These are phyloP conservation scores for Rhadinocentrus ornatus DNA, from an alignment of 2,797 vertebrate genomes.

Conservation along the genomic window DNA sequence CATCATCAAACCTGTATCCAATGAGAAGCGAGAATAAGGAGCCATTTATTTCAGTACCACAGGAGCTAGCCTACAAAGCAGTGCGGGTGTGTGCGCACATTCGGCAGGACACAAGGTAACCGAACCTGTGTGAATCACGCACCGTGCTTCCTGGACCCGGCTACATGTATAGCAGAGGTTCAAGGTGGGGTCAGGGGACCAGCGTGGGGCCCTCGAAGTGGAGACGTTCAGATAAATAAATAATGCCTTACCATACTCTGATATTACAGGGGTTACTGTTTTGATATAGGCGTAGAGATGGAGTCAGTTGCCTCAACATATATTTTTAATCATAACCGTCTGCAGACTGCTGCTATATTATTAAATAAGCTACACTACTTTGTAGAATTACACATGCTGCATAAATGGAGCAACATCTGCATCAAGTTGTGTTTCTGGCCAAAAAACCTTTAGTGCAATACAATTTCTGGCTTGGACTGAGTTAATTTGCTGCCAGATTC, in stretches of 20 bases:
- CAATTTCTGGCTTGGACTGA: too few species aligned
- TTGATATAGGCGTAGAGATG: not conserved
- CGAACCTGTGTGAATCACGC: conserved; percentile 15
- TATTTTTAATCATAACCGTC: not conserved
- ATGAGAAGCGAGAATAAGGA: conserved; percentile 38
- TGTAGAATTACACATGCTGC: too few species aligned
- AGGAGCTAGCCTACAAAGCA: conserved; percentile 46
- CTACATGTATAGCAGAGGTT: conserved; percentile 6
- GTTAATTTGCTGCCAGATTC: too few species aligned
- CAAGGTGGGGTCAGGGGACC: conserved; percentile 34
- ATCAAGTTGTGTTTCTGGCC: too few species aligned
- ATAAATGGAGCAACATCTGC: too few species aligned
- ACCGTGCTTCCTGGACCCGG: not conserved
- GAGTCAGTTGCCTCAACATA: not conserved
- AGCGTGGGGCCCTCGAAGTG: not conserved
- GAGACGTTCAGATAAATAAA: not conserved
- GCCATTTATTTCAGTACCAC: conserved; percentile 31
- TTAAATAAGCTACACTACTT: too few species aligned
- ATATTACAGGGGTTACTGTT: not conserved
- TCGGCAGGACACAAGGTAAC: conserved; percentile 27
- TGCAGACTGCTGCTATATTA: too few species aligned
- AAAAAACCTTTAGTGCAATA: too few species aligned
- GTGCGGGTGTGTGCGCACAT: too few species aligned
- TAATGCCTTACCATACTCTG: not conserved
- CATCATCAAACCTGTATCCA: conserved; percentile 26